Evolutionary conservation across 2,888 invertebrate genomes (phyloP), one percentile per base, ranked within the genome.

Genomic region (Macrophya annulata): DNA sequence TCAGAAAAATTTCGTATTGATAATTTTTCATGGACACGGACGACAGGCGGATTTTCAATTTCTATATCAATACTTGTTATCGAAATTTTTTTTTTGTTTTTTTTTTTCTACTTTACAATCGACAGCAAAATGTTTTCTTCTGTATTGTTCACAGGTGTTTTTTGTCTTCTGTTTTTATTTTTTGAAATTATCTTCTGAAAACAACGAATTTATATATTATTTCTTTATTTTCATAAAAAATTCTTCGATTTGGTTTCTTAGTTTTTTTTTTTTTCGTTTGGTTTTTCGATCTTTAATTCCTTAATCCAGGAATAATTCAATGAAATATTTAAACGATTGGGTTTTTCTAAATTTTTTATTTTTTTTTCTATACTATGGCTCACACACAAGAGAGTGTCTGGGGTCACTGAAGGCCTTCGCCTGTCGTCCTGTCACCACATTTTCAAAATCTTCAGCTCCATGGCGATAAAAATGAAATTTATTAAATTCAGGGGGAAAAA

Each of bases 381-480:
- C 92, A 91, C 92, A 92, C 93, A 93, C 91, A 91, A 87, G 90
- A 90, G 91, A 93, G 92, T 92, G 93, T 93, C 93, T 93, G 90
- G 91, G 85, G 85, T 87, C 87, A 87, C 87, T 87, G 85, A 86
- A 89, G 91, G 90, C 91, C 89, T 88, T 85, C 85, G 90, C 90
- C 91, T 84, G 88, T 84, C 89, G 88, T 91, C 88, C 89, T 88
- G 90, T 93, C 93, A 93, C 93, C 91, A 93, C 93, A 93, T 93
- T 91, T 92, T 93, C 89, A 92, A 88, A 85, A 92, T 93, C 88
- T 90, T 92, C 89, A 91, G 90, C 90, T 93, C 92, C 93, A 93
- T 93, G 86, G 85, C 88, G 88, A 86, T 84, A 9, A 40, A 88
- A 85, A 77, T 17, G 31, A n/a, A 40, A 21, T 59, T 10, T 12